These are phyloP conservation scores for Theristicus caerulescens DNA, from an alignment of 2,113 vertebrate species.

Conservation along the genomic window DNA sequence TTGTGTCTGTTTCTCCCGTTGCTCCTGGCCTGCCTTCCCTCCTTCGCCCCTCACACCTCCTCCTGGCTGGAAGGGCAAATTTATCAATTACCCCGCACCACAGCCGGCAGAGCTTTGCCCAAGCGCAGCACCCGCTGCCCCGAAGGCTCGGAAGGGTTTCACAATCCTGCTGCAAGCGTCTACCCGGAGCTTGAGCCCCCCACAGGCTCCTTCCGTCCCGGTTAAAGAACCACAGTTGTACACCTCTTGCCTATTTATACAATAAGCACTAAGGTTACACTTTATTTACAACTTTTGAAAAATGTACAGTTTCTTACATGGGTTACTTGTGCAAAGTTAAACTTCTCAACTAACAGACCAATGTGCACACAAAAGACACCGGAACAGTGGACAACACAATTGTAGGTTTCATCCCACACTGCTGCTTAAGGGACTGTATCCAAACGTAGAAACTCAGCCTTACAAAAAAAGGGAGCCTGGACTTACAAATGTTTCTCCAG, in stretches of 20 bases:
- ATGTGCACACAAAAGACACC: constrained; percentile 75
- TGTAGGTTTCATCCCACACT: constrained; percentile 66
- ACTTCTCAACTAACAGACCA: constrained; percentile 74
- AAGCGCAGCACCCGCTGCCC: rapidly evolving
- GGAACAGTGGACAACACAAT: constrained; percentile 71
- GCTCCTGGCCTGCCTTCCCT: background rate
- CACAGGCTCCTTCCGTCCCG: rapidly evolving
- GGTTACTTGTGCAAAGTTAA: constrained; percentile 94
- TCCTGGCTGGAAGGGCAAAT: background rate
- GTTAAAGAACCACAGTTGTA: background rate
- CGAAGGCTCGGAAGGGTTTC: rapidly evolving
- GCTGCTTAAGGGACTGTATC: constrained; percentile 64
- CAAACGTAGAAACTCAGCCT: constrained; percentile 67
- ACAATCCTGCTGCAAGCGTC: rapidly evolving
- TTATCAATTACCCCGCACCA: too few relatives aligned
- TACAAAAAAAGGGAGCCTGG: constrained; percentile 47
- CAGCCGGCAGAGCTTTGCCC: background rate
- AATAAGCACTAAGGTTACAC: constrained; percentile 78
- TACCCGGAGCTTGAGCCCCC: background rate
- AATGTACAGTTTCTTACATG: constrained; percentile 99
- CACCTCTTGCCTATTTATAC: constrained; percentile 63
- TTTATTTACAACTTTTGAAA: constrained; percentile 98
- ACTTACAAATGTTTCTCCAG: constrained; percentile 49
- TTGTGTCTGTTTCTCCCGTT: too few relatives aligned
- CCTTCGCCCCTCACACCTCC: background rate